phyloP scores from a whole-genome alignment of 2,888 invertebrate species.

The Cynaeus angustus region DNA sequence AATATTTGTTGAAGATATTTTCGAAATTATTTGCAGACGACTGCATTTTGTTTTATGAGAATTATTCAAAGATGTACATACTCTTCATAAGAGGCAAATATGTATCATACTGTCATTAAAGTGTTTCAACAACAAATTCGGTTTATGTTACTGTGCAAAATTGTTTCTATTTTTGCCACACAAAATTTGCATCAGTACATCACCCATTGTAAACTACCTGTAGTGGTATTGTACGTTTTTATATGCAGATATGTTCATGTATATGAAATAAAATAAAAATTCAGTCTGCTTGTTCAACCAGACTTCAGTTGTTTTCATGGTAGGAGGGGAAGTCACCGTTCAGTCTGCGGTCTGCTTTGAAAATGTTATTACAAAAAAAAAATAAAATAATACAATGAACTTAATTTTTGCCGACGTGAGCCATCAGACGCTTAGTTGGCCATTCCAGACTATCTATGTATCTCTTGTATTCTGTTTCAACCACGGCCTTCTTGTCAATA shows the following conservation, averaged over 20 bases:
- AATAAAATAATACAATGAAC: not conserved
- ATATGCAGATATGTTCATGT: slow-evolving; percentile 43
- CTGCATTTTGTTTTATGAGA: slow-evolving; percentile 27
- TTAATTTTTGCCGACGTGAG: not conserved
- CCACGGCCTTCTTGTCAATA: slow-evolving; percentile 45
- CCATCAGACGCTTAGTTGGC: slow-evolving; percentile 11
- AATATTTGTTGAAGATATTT: slow-evolving; percentile 41
- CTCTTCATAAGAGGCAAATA: slow-evolving; percentile 49
- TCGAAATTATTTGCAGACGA: slow-evolving; percentile 31
- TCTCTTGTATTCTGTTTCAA: slow-evolving; percentile 53
- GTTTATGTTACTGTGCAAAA: slow-evolving; percentile 26
- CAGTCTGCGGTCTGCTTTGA: slow-evolving; percentile 6
- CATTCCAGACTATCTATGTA: slow-evolving; percentile 48
- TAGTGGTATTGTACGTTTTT: slow-evolving; percentile 47
- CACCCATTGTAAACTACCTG: slow-evolving; percentile 32
- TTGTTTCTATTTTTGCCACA: slow-evolving; percentile 23
- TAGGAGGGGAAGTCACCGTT: not conserved
- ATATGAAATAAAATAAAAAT: slow-evolving; percentile 33
- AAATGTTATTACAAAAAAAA: slow-evolving; percentile 1
- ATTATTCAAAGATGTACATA: slow-evolving; percentile 38
- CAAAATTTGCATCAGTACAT: slow-evolving; percentile 29
- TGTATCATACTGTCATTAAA: slow-evolving; percentile 44
- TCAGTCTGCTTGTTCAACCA: slow-evolving; percentile 32
- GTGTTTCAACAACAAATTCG: slow-evolving; percentile 23
- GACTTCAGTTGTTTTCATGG: not conserved